Percentiles rank a stretch among this genome's conserved stretches.
These are phyloP conservation scores for Ctenosaura bakeri DNA, from an alignment of 2,797 vertebrate genomes.

Conservation along the genomic window DNA sequence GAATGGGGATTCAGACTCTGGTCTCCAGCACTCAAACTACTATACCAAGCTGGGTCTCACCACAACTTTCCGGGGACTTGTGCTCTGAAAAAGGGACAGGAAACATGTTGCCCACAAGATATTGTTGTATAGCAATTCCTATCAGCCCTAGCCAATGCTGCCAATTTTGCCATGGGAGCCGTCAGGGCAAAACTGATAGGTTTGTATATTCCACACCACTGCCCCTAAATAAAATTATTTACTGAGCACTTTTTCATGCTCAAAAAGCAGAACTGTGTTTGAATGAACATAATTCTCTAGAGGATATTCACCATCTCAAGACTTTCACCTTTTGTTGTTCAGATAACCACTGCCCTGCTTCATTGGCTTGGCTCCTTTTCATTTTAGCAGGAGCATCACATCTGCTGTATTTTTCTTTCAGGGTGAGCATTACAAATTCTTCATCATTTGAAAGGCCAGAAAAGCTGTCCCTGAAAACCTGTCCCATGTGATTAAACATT, in stretches of 20 bases:
- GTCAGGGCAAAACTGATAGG: too few relatives aligned
- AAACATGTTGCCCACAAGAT: background rate
- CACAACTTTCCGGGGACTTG: too few relatives aligned
- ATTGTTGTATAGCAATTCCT: too few relatives aligned
- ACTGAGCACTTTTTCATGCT: background rate
- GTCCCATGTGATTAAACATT: background rate
- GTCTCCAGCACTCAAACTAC: too few relatives aligned
- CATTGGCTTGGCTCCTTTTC: background rate
- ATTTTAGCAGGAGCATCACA: background rate
- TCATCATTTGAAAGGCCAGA: background rate
- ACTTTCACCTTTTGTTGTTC: background rate
- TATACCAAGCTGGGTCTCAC: too few relatives aligned
- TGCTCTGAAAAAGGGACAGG: too few relatives aligned
- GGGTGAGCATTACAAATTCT: background rate
- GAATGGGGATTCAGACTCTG: too few relatives aligned
- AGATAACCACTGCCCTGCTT: background rate
- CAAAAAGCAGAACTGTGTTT: background rate
- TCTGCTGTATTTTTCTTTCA: background rate
- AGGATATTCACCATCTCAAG: background rate
- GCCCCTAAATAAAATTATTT: background rate
- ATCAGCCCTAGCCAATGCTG: background rate
- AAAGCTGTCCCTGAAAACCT: background rate
- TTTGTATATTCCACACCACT: too few relatives aligned
- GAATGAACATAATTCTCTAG: too few relatives aligned
- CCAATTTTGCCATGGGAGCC: background rate